Base-by-base conservation (phyloP, 2,888 invertebrate species). In the Rhingia rostrata region DNA sequence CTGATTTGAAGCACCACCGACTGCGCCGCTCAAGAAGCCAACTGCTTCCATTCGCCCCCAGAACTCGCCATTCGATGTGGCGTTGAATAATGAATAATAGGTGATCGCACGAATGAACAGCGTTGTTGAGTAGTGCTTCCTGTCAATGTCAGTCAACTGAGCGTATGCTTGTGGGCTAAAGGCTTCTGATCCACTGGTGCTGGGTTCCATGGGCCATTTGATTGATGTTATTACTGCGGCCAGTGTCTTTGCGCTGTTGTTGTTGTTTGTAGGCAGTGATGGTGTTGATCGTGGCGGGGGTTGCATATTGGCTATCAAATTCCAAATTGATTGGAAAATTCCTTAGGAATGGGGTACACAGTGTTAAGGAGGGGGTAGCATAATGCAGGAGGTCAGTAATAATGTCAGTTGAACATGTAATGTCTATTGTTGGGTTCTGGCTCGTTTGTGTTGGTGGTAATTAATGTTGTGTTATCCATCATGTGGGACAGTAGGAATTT, bases 51-150 rank as follows among this genome's bases (percentile, higher is more conserved):
- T 45, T 56, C 39, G 49, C 47, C 22, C 22, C 22, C 30, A 51
- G 69, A 60, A 43, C 69, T 35, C 41, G 9, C 9, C 73, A 61
- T 60, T 67, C 47, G 51, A 82, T 66, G 77, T 61, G 70, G 66
- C 82, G 69, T 70, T 72, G 77, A 82, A 51, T 70, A 66, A 82
- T 82, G 77, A 82, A 82, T 82, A 64, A 82, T 64, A 60, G 77
- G 45, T 33, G 70, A 70, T 70, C 70, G 70, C 54, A 70, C 67
- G 77, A 69, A 56, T 61, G 77, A 74, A 61, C 56, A 69, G 56
- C 49, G 54, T 47, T 61, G 61, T 67, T 73, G 67, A 69, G 67
- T 63, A 67, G 67, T 74, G 61, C 80, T 78, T 78, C 78, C 78
- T 78, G 78, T 70, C 78, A 69, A 70, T 61, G 69, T 70, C 70